phyloP scores from a whole-genome alignment of 2,113 vertebrate genomes.

The Polypterus bichir region DNA sequence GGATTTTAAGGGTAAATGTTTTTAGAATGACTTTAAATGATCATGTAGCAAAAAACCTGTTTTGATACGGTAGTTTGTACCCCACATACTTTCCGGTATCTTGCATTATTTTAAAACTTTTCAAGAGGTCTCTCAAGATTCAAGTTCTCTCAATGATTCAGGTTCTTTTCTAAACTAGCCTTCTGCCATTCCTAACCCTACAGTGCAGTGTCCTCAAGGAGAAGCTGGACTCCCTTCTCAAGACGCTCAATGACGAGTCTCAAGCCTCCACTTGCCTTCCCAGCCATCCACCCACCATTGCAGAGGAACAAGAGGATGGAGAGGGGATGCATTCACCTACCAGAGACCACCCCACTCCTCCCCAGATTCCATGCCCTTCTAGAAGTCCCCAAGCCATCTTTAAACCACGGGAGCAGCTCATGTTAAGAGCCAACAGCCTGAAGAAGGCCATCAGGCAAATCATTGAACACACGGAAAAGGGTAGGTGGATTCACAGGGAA shows the following conservation, averaged over 20 bases:
- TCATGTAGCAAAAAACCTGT: too few species aligned
- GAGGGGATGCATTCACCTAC: slow-evolving; percentile 41
- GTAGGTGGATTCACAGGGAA: slow-evolving; percentile 31
- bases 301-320: slow-evolving; percentile 71
- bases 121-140: too few species aligned
- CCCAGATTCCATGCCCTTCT: slow-evolving; percentile 35
- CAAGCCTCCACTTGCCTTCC: slow-evolving; percentile 64
- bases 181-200: not conserved
- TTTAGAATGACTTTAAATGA: too few species aligned
- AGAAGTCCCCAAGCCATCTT: slow-evolving; percentile 62
- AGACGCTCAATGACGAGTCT: slow-evolving; percentile 82
- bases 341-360: slow-evolving; percentile 27
- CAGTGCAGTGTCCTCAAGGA: slow-evolving; percentile 88
- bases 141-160: too few species aligned
- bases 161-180: too few species aligned
- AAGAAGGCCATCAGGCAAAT: slow-evolving; percentile 96
- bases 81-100: too few species aligned
- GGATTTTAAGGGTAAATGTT: too few species aligned
- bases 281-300: slow-evolving; percentile 77
- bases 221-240: slow-evolving; percentile 84
- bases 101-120: too few species aligned
- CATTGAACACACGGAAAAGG: slow-evolving; percentile 92
- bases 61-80: too few species aligned
- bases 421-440: slow-evolving; percentile 91
- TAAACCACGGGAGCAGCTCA: slow-evolving; percentile 84